phyloP scores from a whole-genome alignment of 2,113 vertebrate species.

The Tachysurus fulvidraco region DNA sequence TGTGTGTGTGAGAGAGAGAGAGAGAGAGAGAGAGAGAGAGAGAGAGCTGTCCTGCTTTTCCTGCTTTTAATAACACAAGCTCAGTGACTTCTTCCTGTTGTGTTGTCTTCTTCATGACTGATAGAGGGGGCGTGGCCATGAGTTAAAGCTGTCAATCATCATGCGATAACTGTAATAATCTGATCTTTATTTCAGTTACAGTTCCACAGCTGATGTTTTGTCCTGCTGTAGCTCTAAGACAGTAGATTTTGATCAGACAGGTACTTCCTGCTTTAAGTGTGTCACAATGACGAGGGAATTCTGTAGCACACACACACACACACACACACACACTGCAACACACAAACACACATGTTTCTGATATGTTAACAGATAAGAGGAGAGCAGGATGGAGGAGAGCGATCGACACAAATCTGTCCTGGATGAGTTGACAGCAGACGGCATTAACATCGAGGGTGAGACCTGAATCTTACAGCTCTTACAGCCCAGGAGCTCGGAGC shows the following conservation, averaged over 20 bases:
- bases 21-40: too few relatives aligned
- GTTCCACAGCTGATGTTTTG: not conserved
- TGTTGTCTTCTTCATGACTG: slow-evolving; percentile 45
- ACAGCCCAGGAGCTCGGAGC: too few relatives aligned
- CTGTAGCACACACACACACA: not conserved
- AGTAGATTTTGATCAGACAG: too few relatives aligned
- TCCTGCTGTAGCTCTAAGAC: not conserved
- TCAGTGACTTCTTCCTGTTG: slow-evolving; percentile 51
- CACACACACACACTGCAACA: too few relatives aligned
- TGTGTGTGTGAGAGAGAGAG: too few relatives aligned
- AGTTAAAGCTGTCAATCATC: slow-evolving; percentile 32
- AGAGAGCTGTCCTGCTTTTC: slow-evolving; percentile 71
- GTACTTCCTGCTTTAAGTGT: not conserved
- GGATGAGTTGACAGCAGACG: slow-evolving; percentile 81
- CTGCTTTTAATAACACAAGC: slow-evolving; percentile 62
- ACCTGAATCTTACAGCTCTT: too few relatives aligned
- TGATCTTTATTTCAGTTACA: not conserved
- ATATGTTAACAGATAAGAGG: not conserved
- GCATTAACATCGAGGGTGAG: slow-evolving; percentile 86
- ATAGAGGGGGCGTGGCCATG: slow-evolving; percentile 55
- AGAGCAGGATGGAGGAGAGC: slow-evolving; percentile 85
- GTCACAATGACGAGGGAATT: not conserved
- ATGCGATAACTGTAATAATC: not conserved
- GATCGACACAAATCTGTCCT: slow-evolving; percentile 74
- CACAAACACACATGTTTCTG: not conserved